A percentile compares a stretch with the other conserved stretches of the same genome.
Conservation (phyloP, 2,888 invertebrate species). For the Xanthorhoe designata region DNA sequence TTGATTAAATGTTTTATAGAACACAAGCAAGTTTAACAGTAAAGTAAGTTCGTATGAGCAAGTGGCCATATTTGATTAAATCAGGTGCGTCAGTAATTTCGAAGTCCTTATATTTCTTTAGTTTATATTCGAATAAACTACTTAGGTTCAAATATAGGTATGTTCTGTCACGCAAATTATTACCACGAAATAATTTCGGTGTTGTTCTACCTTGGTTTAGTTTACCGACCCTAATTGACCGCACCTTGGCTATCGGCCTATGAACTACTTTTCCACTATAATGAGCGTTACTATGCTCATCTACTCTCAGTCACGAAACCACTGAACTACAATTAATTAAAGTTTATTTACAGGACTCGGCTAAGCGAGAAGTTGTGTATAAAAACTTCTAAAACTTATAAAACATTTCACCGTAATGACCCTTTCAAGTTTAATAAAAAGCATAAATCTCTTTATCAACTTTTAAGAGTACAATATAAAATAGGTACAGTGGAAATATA, state of each 20-base stretch:
- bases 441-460: no score
- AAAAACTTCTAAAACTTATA: no score
- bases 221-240: conserved; percentile 8
- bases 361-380: background rate
- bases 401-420: no score
- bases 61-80: no score
- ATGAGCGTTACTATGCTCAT: conserved; percentile 6
- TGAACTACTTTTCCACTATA: conserved; percentile 16
- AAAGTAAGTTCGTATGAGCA: no score
- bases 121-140: no score
- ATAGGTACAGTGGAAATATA: background rate
- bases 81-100: no score
- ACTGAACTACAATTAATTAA: background rate
- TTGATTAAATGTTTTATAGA: background rate
- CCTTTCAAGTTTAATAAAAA: no score
- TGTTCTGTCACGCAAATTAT: conserved; percentile 1
- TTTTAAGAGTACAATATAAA: no score
- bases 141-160: no score
- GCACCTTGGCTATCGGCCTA: conserved; percentile 10
- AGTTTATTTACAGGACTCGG: background rate
- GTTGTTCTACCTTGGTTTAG: background rate
- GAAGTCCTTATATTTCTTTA: no score
- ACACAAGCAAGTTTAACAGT: background rate
- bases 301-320: conserved; percentile 1
- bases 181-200: background rate